Percentiles rank a stretch among this genome's conserved stretches.
These are phyloP conservation scores for Xenopus petersii DNA, from an alignment of 2,797 vertebrate species.

Conservation along the genomic window DNA sequence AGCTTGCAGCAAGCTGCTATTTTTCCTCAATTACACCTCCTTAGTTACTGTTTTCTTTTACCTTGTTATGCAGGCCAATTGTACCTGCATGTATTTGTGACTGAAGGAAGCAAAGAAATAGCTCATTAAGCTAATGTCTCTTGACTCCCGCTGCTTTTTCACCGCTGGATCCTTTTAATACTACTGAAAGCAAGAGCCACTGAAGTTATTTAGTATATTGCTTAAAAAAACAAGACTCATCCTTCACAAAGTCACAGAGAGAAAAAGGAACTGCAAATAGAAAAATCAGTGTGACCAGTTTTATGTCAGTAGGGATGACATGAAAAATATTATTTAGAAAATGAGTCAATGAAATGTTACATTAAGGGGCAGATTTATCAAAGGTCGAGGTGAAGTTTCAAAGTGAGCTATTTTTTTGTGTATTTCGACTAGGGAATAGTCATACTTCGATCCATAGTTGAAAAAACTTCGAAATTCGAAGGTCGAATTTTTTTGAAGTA, in stretches of 20 bases:
- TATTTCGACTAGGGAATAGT: too few species aligned
- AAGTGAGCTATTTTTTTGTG: too few species aligned
- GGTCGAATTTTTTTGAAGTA: too few species aligned
- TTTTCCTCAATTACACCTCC: background rate
- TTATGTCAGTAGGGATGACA: conserved; percentile 1
- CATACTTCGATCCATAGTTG: too few species aligned
- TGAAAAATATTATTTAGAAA: background rate
- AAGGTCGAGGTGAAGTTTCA: too few species aligned
- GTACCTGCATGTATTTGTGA: conserved; percentile 36
- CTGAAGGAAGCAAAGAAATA: conserved; percentile 30
- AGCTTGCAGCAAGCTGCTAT: too few species aligned
- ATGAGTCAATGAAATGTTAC: conserved; percentile 7
- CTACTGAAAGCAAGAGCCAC: conserved; percentile 20
- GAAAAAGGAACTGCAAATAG: conserved; percentile 15
- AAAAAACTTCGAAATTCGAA: too few species aligned
- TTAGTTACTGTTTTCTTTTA: conserved; percentile 17
- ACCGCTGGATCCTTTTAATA: conserved; percentile 18
- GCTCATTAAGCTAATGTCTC: conserved; percentile 43
- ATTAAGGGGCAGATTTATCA: too few species aligned
- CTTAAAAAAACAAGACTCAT: conserved; percentile 30
- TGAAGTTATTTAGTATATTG: conserved; percentile 15
- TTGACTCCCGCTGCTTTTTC: conserved; percentile 35
- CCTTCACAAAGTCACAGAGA: conserved; percentile 12
- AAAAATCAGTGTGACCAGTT: conserved; percentile 15
- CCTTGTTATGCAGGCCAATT: conserved; percentile 14